Evolutionary conservation across 2,797 vertebrate species (phyloP).

Genomic region (Ceryle rudis): DNA sequence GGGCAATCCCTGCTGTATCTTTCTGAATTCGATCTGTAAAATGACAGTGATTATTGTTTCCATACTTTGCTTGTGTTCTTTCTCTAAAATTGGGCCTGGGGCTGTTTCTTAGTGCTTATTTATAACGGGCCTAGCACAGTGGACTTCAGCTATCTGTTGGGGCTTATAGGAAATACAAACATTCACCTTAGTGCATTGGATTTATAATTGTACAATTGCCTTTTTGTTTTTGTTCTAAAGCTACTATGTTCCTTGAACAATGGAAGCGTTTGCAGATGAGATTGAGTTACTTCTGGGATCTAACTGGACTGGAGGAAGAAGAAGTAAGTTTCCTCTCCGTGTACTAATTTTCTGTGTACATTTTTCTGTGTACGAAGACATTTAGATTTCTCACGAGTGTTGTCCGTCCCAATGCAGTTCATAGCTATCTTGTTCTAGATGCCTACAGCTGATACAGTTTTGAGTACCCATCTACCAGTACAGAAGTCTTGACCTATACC

Average conservation of each 20-base stretch:
- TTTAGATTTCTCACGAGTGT: neutral
- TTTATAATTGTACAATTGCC: neutral
- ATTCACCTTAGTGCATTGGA: neutral
- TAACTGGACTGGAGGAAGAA: conserved; percentile 94
- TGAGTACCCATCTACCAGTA: neutral
- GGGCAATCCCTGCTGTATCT: neutral
- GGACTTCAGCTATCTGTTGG: neutral
- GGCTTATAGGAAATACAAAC: neutral
- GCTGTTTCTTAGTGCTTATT: neutral
- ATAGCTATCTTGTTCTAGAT: neutral
- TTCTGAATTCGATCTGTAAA: neutral
- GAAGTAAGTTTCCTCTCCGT: conserved; percentile 83
- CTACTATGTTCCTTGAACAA: conserved; percentile 95
- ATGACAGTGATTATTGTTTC: neutral
- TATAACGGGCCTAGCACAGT: neutral
- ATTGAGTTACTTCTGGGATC: conserved; percentile 93
- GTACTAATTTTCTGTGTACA: neutral
- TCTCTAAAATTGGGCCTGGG: neutral
- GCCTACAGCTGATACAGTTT: neutral
- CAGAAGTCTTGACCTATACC: neutral
- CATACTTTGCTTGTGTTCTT: neutral
- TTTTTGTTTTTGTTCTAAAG: conserved; percentile 69
- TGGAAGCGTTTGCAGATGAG: conserved; percentile 97
- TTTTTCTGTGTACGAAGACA: neutral
- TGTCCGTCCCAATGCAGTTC: neutral